Evolutionary conservation across 30 jellyfish, hydroid and myxozoan species (phyloP), one percentile per base, ranked within the genome.

Genomic region (Aurelia coerulea): DNA sequence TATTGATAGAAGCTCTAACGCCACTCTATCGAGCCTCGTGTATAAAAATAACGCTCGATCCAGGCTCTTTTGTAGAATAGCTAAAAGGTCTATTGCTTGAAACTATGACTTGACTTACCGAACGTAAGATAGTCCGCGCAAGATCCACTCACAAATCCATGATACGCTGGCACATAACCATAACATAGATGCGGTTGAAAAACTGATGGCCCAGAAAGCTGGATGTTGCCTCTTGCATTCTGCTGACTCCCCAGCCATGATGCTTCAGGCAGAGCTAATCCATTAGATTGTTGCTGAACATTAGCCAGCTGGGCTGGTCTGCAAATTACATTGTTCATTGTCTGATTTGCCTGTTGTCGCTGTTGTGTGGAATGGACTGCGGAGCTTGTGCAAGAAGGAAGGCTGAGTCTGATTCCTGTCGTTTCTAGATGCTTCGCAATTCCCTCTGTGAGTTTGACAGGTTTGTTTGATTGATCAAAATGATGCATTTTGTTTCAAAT

Each of bases 151-250:
- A 74, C 59, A 70, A 73, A 84, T 31, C 87, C 83, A 73, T 74
- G 93, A 42, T 74, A 84, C 13, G 93, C 49, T 4, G 93, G 93
- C 76, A 84, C 59, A 63, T 84, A 74, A 7, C 93, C 93, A 60
- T 84, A 84, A 82, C 93, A 84, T 71, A 74, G 50, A 74, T 84
- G 93, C 58, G 93, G 93, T 23, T 77, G 93, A 23, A 84, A 73
- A 62, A 84, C 13, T 14, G 87, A 46, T 15, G 74, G 93, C 16
- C 86, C 86, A 62, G 77, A 65, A 31, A 72, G 56, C 15, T 81
- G 67, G 76, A 81, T 64, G 42, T 78, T 78, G 11, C 91, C 84
- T 63, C 86, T 83, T 54, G 63, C 86, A 19, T 81, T 13, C 42
- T 60, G 70, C 66, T 81, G 91, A 64, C 46, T 81, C 63, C 74